phyloP scores from a whole-genome alignment of 2,888 invertebrate species.

The Stenodera caucasica region DNA sequence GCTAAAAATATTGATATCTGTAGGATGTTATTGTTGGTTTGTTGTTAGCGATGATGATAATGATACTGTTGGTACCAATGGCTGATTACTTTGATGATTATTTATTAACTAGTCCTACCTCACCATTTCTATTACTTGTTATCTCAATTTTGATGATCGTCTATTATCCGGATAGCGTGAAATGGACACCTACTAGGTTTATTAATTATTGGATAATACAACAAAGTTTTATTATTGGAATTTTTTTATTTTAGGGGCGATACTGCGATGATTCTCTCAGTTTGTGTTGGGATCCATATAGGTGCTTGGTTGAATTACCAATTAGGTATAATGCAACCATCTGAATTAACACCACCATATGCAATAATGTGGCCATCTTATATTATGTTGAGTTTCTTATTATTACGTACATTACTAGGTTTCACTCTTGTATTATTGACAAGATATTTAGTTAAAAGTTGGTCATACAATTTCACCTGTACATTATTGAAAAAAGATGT shows the following conservation, averaged over 20 bases:
- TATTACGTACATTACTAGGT: slow-evolving; percentile 75
- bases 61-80: slow-evolving; percentile 73
- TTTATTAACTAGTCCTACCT: slow-evolving; percentile 67
- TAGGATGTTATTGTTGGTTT: slow-evolving; percentile 85
- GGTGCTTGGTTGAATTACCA: slow-evolving; percentile 87
- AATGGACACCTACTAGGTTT: slow-evolving; percentile 89
- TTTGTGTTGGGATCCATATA: slow-evolving; percentile 74
- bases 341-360: slow-evolving; percentile 67
- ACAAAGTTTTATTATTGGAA: not conserved
- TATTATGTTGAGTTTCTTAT: slow-evolving; percentile 67
- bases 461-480: slow-evolving; percentile 71
- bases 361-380: slow-evolving; percentile 77
- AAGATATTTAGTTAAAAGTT: slow-evolving; percentile 67
- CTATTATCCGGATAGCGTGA: slow-evolving; percentile 79
- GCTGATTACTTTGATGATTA: slow-evolving; percentile 75
- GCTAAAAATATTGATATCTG: not conserved
- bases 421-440: slow-evolving; percentile 73
- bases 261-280: slow-evolving; percentile 84
- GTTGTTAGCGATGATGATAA: slow-evolving; percentile 65
- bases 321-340: slow-evolving; percentile 68
- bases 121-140: slow-evolving; percentile 66
- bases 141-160: slow-evolving; percentile 70
- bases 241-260: slow-evolving; percentile 72
- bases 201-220: slow-evolving; percentile 4
- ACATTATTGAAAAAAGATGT: slow-evolving; percentile 69